phyloP scores from a whole-genome alignment of 2,113 vertebrate genomes.

The Menura novaehollandiae region DNA sequence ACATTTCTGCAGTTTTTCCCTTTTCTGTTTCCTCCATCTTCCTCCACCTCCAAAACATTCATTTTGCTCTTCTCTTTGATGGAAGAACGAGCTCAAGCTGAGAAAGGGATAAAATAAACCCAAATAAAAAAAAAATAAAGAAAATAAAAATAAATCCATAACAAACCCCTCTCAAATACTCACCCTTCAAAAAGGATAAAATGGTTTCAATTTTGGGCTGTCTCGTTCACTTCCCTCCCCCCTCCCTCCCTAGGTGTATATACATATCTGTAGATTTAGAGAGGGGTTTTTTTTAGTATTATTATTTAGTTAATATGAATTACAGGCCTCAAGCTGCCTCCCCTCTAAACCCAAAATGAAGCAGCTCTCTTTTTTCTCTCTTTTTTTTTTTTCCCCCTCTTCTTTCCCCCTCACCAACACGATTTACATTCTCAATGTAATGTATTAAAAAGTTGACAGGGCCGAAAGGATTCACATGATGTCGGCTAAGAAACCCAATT shows the following conservation, averaged over 20 bases:
- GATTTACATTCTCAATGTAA: constrained; percentile 99
- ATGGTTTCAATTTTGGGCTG: constrained; percentile 68
- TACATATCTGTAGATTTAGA: constrained; percentile 65
- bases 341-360: constrained; percentile 77
- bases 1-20: background rate
- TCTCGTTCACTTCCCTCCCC: constrained; percentile 46
- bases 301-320: constrained; percentile 81
- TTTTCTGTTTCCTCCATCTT: constrained; percentile 20
- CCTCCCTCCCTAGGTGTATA: constrained; percentile 24
- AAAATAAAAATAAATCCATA: constrained; percentile 68
- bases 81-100: constrained; percentile 8
- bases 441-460: constrained; percentile 99
- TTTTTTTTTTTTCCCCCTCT: constrained; percentile 64
- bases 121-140: background rate
- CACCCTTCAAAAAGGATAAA: constrained; percentile 64
- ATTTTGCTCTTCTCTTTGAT: constrained; percentile 9
- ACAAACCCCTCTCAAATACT: constrained; percentile 50
- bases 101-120: constrained; percentile 54
- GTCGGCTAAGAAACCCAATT: constrained; percentile 99
- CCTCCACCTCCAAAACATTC: background rate
- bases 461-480: constrained; percentile 99
- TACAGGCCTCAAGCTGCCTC: constrained; percentile 74
- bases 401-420: constrained; percentile 83
- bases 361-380: constrained; percentile 80
- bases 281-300: constrained; percentile 39